These are phyloP conservation scores for Disparrhopalites patrizii DNA, from an alignment of 2,888 invertebrate species.

Conservation along the genomic window DNA sequence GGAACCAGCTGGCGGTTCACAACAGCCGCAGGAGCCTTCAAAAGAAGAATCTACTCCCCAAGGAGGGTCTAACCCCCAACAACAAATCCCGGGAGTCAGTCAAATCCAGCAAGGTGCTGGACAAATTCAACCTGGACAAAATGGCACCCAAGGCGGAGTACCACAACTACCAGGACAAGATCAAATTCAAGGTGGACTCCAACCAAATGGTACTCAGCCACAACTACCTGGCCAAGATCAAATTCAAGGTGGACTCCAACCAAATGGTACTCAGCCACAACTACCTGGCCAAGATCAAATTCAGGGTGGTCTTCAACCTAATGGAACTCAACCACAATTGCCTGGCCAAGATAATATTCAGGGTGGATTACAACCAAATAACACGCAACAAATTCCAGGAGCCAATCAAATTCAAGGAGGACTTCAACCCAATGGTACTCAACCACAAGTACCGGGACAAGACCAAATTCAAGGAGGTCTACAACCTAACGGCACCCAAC, in stretches of 20 bases:
- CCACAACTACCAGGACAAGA: slow-evolving; percentile 14
- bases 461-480: background rate
- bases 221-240: no score
- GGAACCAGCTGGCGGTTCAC: background rate
- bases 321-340: background rate
- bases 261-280: no score
- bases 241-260: no score
- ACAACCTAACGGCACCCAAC: background rate
- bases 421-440: slow-evolving; percentile 3
- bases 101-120: slow-evolving; percentile 10
- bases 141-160: slow-evolving; percentile 1
- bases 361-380: background rate
- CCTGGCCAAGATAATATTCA: no score
- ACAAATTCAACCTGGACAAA: background rate
- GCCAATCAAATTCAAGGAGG: slow-evolving; percentile 12
- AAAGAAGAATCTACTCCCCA: background rate
- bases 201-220: background rate
- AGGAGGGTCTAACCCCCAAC: background rate
- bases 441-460: slow-evolving; percentile 6
- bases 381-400: slow-evolving; percentile 17
- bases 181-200: background rate
- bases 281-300: slow-evolving; percentile 5
- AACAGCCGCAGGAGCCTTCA: background rate
- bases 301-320: background rate
- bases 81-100: slow-evolving; percentile 12